These are phyloP conservation scores for Belonocnema kinseyi DNA, from an alignment of 1,140 invertebrate species.

Conservation along the genomic window DNA sequence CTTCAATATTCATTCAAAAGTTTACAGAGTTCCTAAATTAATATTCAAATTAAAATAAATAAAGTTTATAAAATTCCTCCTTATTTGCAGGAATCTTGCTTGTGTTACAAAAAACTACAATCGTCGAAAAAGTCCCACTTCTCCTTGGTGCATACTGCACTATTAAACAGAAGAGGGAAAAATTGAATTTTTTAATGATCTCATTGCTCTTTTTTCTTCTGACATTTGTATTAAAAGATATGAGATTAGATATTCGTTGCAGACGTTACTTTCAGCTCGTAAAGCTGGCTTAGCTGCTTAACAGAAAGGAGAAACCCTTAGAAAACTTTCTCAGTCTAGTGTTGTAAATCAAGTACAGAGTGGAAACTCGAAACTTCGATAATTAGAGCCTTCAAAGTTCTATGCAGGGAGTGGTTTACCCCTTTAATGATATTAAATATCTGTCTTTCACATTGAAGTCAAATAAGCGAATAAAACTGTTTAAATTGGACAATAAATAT, in stretches of 20 bases:
- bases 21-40: too few species aligned
- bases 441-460: slow-evolving; percentile 52
- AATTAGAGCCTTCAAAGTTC: slow-evolving; percentile 57
- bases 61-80: too few species aligned
- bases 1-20: too few species aligned
- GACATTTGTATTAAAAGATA: not conserved
- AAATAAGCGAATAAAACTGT: not conserved
- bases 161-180: too few species aligned
- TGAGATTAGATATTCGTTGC: slow-evolving; percentile 22
- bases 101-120: too few species aligned
- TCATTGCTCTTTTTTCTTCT: too few species aligned
- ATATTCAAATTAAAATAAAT: too few species aligned
- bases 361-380: slow-evolving; percentile 51
- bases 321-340: slow-evolving; percentile 34
- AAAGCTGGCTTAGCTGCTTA: slow-evolving; percentile 25
- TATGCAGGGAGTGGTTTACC: slow-evolving; percentile 51
- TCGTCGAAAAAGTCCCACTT: too few species aligned
- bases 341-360: slow-evolving; percentile 50
- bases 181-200: too few species aligned
- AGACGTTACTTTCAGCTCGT: slow-evolving; percentile 10
- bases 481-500: too few species aligned
- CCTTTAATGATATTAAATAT: slow-evolving; percentile 56
- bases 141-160: too few species aligned
- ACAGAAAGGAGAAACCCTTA: slow-evolving; percentile 26
- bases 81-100: too few species aligned